Conservation (phyloP, 1,140 invertebrate genomes). For the Megalonaias nervosa region DNA sequence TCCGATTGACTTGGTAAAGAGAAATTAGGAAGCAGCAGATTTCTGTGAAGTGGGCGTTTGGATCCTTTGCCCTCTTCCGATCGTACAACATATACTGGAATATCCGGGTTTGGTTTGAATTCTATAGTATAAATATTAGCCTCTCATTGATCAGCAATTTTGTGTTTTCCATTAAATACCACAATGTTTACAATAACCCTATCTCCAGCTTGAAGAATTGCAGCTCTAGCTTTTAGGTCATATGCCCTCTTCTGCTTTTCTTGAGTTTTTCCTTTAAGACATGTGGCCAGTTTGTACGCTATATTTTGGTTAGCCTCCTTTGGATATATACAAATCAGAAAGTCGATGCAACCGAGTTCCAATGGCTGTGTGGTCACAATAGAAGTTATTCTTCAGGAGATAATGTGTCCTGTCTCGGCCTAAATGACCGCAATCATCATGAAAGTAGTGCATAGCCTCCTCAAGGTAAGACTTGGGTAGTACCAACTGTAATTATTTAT, state of each 20-base stretch:
- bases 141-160: constrained; percentile 9
- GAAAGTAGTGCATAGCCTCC: neutral
- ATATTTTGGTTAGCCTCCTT: constrained; percentile 20
- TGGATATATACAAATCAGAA: constrained; percentile 23
- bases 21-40: no score
- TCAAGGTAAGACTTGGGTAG: neutral
- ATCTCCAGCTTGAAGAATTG: constrained; percentile 12
- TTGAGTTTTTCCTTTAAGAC: neutral
- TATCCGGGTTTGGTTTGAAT: no score
- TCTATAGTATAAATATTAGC: no score
- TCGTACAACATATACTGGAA: no score
- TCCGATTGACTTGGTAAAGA: no score
- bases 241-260: constrained; percentile 17
- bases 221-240: constrained; percentile 23
- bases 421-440: neutral
- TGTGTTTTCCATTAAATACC: constrained; percentile 24
- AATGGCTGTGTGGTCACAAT: constrained; percentile 20
- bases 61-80: no score
- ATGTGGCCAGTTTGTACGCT: neutral
- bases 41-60: no score
- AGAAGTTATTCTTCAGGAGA: neutral
- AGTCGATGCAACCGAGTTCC: neutral
- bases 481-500: no score
- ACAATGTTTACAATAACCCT: constrained; percentile 22
- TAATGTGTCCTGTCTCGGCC: neutral